Base-by-base conservation (phyloP, 2,113 vertebrate genomes). In the Ranitomeya variabilis region DNA sequence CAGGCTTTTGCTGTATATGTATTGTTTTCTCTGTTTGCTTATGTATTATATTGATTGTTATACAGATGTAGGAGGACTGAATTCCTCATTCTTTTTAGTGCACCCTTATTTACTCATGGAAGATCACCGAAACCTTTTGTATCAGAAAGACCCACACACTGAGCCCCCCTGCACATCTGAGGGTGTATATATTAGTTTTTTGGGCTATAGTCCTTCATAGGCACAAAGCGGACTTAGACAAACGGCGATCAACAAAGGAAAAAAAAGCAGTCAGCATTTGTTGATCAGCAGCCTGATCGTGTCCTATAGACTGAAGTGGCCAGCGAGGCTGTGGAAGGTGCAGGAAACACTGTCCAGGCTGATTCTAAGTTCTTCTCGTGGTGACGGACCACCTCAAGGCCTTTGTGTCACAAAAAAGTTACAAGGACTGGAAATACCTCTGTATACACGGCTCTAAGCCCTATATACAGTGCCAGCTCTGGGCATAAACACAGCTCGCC, bases 381-480 rank as follows among this genome's bases (percentile, higher is more conserved):
- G 37, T 69, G 62, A 83, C 19, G 21, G 81, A 83, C 67, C 62
- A 64, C 67, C 81, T 16, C 80, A 23, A 52, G 81, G 81, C 81
- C 81, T 83, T 83, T 83, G 62, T 83, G 81, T 69, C 64, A 67
- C 62, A 69, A 83, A 67, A 69, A 83, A 83, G 81, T 83, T 83
- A 67, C 81, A 69, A 54, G 81, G 64, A 83, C 64, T 83, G 64
- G 81, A 45, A 69, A 45, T 83, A 67, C 81, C 81, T 83, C 37
- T 26, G 81, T 83, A 54, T 83, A 83, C 81, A 11, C 13, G 54
- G 62, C 19, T 67, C 37, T 67, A 26, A 83, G 62, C 81, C 60
- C 45, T 54, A 83, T 67, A 13, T 67, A 54, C 81, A 67, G 62
- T 23, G 37, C 66, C 57, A 12, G 80, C 26, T 6, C 9, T 19